Conservation (phyloP, 2,797 vertebrate species). For the Rhinogobio ventralis region DNA sequence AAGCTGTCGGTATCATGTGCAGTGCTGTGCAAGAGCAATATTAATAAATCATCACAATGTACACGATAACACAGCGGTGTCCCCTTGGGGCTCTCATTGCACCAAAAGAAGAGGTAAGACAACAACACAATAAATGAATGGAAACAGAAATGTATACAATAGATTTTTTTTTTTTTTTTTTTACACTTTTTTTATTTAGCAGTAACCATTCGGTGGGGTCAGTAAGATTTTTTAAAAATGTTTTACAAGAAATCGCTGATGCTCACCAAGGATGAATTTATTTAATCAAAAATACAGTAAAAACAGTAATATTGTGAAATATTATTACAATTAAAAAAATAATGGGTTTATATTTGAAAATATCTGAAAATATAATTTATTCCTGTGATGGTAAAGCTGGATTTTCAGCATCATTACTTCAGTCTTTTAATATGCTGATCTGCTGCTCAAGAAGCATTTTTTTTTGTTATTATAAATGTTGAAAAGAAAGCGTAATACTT, state of each 20-base stretch:
- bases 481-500: background rate
- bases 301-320: background rate
- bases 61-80: background rate
- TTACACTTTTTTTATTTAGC: background rate
- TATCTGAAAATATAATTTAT: background rate
- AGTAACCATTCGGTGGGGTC: background rate
- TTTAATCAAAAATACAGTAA: background rate
- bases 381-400: background rate
- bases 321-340: background rate
- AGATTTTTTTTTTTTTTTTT: too few species aligned
- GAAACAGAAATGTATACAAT: slow-evolving; percentile 8
- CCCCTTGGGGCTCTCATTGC: background rate
- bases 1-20: background rate
- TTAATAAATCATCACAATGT: slow-evolving; percentile 44
- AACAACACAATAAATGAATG: background rate
- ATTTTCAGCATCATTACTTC: background rate
- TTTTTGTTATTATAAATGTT: background rate
- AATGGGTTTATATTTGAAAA: background rate
- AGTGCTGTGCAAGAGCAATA: slow-evolving; percentile 2
- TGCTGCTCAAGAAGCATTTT: background rate
- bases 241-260: background rate
- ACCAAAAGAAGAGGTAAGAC: background rate
- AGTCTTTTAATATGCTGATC: background rate
- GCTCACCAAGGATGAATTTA: background rate
- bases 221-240: background rate